Percentiles rank a stretch among this genome's conserved stretches.
These are phyloP conservation scores for Brachionus paranguensis DNA, from an alignment of 1,140 invertebrate genomes.

Conservation along the genomic window DNA sequence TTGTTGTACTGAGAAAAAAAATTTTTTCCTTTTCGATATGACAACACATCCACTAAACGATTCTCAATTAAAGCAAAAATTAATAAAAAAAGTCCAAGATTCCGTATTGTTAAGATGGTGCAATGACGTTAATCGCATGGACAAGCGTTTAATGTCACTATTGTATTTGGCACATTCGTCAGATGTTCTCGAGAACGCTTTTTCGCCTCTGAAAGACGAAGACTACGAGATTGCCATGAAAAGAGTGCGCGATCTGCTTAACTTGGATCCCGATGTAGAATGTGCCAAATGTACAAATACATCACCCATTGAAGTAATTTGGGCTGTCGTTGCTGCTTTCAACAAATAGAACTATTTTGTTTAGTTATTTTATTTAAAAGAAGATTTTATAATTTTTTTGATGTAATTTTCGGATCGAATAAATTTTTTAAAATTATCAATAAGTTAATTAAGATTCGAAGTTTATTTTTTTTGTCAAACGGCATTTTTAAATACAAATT, in stretches of 20 bases:
- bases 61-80: conserved; percentile 84
- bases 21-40: conserved; percentile 99
- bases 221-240: conserved; percentile 98
- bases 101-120: conserved; percentile 90
- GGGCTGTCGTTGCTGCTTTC: conserved; percentile 96
- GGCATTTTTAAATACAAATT: background rate
- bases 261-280: conserved; percentile 91
- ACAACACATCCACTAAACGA: conserved; percentile 98
- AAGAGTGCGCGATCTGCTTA: conserved; percentile 84
- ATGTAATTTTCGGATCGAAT: background rate
- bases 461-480: background rate
- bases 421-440: background rate
- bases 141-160: conserved; percentile 81
- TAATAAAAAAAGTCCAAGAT: conserved; percentile 94
- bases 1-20: conserved; percentile 99
- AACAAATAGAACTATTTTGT: conserved; percentile 67
- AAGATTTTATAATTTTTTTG: background rate
- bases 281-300: conserved; percentile 63
- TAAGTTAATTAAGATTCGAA: background rate
- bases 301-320: conserved; percentile 71
- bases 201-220: conserved; percentile 92
- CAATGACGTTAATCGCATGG: conserved; percentile 94
- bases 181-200: conserved; percentile 99
- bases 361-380: background rate
- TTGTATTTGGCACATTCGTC: conserved; percentile 93